These are phyloP conservation scores for Callithrix jacchus DNA, from an alignment of 2,113 vertebrate genomes.

Conservation along the genomic window DNA sequence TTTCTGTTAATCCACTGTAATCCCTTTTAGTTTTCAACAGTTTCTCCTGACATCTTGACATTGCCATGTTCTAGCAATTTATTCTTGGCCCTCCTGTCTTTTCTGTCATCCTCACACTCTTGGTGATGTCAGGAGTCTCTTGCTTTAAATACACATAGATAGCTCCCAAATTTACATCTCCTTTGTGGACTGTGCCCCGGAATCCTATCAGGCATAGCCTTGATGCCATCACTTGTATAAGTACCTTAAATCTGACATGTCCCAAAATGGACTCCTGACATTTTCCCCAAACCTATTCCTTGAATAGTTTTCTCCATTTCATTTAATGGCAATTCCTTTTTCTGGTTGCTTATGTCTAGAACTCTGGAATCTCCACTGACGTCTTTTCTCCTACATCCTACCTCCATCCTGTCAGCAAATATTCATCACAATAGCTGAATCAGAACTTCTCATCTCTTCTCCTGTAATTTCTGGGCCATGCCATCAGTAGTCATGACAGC, in stretches of 20 bases:
- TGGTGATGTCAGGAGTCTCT: neutral
- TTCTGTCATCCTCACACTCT: neutral
- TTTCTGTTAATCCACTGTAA: neutral
- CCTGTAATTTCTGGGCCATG: neutral
- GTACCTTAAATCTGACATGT: neutral
- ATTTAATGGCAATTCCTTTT: neutral
- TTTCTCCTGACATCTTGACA: neutral
- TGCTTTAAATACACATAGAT: neutral
- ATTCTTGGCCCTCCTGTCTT: neutral
- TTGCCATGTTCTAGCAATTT: neutral
- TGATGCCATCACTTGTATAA: neutral
- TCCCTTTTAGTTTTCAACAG: neutral
- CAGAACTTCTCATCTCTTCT: neutral
- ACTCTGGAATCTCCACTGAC: neutral
- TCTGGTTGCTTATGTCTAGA: neutral
- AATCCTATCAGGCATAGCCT: neutral
- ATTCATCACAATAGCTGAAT: neutral
- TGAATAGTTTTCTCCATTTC: neutral
- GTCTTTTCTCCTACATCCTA: neutral
- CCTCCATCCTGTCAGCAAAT: neutral
- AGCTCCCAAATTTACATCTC: neutral
- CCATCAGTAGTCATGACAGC: neutral
- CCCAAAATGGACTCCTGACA: neutral
- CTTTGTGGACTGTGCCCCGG: neutral
- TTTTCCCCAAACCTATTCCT: neutral